Base-by-base conservation (phyloP, 1,140 invertebrate species). In the Drosophila pruinosa region DNA sequence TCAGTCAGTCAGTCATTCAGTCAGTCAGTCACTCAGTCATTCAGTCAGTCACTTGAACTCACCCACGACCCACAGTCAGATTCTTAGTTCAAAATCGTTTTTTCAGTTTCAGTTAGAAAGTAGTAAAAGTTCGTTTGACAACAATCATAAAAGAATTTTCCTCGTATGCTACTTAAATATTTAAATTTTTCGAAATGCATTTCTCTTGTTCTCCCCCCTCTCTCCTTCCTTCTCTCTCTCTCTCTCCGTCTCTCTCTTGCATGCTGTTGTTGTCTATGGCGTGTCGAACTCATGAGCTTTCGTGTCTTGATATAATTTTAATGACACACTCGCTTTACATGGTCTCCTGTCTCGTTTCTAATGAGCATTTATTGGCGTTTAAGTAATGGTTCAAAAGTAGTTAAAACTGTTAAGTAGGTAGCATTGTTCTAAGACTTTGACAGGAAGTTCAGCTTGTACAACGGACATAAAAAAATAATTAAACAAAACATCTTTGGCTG, bases 151-250 rank as follows among this genome's bases (percentile, higher is more conserved):
- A 69, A 57, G 70, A 72, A 61, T 61, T 52, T 47, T 57, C 47
- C 12, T 47, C 36, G 53, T 39, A n/a, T 48, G 59, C 50, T 77
- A 57, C 71, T 69, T 72, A 72, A 78, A 72, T 64, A 88, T 88
- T 75, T 88, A 53, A 88, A 88, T 88, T 82, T 68, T n/a, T 8
- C 38, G 36, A 88, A 88, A 88, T 88, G 82, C 82, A 78, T 88
- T 88, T 88, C 62, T 88, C 67, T 78, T 82, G 82, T 67, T 75
- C 70, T 39, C 22, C 4, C 21, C 19, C 17, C 19, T 21, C 41
- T n/a, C 17, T 19, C 41, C 21, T 8, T n/a, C 39, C 10, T 17
- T 43, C 10, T 75, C 56, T 47, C 50, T 36, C 10, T 5, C 12
- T 78, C 59, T 82, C 63, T 64, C 75, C 65, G 52, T 75, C 58